Percentiles rank a stretch among this genome's conserved stretches.
Conservation (phyloP, 35 echinoderm and acorn worm genomes). For the Lytechinus pictus region DNA sequence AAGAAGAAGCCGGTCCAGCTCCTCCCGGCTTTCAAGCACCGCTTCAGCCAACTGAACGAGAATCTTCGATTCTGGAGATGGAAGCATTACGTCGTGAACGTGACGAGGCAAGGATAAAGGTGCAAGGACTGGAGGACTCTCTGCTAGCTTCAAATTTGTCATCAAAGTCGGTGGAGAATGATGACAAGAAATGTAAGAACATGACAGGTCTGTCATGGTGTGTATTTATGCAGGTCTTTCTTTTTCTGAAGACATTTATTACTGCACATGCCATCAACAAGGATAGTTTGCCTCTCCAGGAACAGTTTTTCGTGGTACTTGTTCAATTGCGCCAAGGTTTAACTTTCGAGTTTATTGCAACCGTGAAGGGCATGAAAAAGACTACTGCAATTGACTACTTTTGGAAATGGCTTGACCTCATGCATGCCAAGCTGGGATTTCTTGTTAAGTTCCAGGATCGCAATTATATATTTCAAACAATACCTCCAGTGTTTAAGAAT, state of each 20-base stretch:
- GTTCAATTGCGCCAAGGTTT: conserved; percentile 37
- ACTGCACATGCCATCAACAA: not conserved
- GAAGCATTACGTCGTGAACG: conserved; percentile 61
- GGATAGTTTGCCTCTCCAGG: conserved; percentile 34
- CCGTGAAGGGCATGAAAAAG: conserved; percentile 32
- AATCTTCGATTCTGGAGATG: conserved; percentile 48
- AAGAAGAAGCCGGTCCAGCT: conserved; percentile 39
- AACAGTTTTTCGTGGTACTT: conserved; percentile 52
- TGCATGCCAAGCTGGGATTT: conserved; percentile 58
- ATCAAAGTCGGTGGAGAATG: conserved; percentile 15
- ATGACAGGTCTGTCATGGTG: conserved; percentile 49
- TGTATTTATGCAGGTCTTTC: conserved; percentile 20
- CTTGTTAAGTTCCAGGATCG: conserved; percentile 47
- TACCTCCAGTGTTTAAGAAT: conserved; percentile 52
- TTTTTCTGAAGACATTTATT: conserved; percentile 40
- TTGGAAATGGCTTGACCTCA: conserved; percentile 62
- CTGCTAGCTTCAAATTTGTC: conserved; percentile 32
- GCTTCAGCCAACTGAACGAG: conserved; percentile 40
- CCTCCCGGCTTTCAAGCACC: conserved; percentile 38
- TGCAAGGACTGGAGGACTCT: conserved; percentile 24
- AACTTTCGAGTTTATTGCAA: conserved; percentile 56
- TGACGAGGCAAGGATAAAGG: conserved; percentile 29
- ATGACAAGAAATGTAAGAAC: conserved; percentile 44
- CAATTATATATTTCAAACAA: conserved; percentile 23
- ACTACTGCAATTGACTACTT: conserved; percentile 47